Evolutionary conservation across 2,113 vertebrate genomes (phyloP).

Genomic region (Lates calcarifer): DNA sequence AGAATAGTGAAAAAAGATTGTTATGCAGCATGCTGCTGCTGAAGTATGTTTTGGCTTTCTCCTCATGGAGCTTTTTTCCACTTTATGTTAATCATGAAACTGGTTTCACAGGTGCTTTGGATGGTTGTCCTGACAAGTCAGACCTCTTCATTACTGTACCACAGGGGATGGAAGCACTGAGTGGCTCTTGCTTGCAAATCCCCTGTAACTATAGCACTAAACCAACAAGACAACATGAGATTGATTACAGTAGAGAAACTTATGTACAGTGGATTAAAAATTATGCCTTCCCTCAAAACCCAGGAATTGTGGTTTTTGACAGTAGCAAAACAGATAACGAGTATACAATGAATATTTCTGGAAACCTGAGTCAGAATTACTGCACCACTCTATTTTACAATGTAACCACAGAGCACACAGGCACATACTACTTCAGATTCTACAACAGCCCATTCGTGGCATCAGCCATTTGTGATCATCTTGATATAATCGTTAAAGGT

Average conservation of each 20-base stretch:
- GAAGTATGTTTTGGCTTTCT: neutral
- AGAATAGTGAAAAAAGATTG: too few species aligned
- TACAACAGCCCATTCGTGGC: accelerated
- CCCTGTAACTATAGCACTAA: slow-evolving; percentile 51
- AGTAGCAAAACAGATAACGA: accelerated
- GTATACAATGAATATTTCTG: slow-evolving; percentile 50
- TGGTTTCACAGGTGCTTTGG: slow-evolving; percentile 15
- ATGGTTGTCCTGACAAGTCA: accelerated
- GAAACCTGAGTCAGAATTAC: slow-evolving; percentile 54
- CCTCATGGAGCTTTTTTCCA: neutral
- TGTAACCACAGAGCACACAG: neutral
- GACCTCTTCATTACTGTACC: neutral
- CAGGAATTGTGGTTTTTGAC: slow-evolving; percentile 44
- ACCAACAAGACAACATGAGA: too few species aligned
- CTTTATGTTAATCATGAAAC: neutral
- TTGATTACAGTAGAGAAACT: accelerated
- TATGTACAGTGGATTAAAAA: slow-evolving; percentile 53
- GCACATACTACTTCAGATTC: slow-evolving; percentile 65
- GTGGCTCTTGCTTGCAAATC: slow-evolving; percentile 67
- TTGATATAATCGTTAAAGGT: slow-evolving; percentile 56
- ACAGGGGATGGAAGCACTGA: slow-evolving; percentile 40
- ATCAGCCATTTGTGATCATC: neutral
- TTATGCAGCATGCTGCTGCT: too few species aligned
- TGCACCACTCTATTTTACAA: slow-evolving; percentile 68
- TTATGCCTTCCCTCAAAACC: accelerated